Evolutionary conservation across 2,797 vertebrate species (phyloP), one percentile per base, ranked within the genome.

Genomic region (Nyctalus aviator): DNA sequence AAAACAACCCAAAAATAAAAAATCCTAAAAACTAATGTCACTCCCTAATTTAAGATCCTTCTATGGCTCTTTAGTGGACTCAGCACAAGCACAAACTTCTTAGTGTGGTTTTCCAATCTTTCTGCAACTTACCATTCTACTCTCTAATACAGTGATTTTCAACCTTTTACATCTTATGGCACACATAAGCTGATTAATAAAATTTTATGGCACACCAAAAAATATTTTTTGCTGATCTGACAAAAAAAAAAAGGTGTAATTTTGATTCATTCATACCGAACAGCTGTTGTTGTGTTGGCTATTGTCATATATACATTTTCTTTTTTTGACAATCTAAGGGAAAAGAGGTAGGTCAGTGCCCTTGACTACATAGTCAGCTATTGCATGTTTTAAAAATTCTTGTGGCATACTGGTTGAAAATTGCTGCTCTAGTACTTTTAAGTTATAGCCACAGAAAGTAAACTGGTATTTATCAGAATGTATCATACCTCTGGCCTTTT

Each of bases 31-130:
- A 66, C 12, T 72, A 88, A 68, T 17, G 11, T 77, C 37, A 82
- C 14, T 76, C 50, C 18, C n/a, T 66, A n/a, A 88, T 37, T 88
- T 94, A 94, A 84, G 86, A 81, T 71, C 30, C 25, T 93, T 71
- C 27, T 41, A 57, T 72, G 79, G 11, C 35, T 91, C 21, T 46
- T 88, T 62, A 57, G 2, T 84, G 46, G 13, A 48, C 81, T 91
- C 30, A 93, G 48, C 25, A 75, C 53, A 84, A 75, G 30, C 5
- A 50, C 72, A 69, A 68, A 68, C 55, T 87, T 94, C 27, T 55
- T 72, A 93, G 13, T 62, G 46, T 17, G 35, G 25, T 93, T 94
- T 90, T 75, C 37, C 91, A 69, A 13, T 46, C 13, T 84, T 44
- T 55, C 37, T 84, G 41, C 21, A 85, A 85, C 75, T 71, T 92